These are phyloP conservation scores for Orchesella cincta DNA, from an alignment of 1,140 invertebrate species.

Conservation along the genomic window DNA sequence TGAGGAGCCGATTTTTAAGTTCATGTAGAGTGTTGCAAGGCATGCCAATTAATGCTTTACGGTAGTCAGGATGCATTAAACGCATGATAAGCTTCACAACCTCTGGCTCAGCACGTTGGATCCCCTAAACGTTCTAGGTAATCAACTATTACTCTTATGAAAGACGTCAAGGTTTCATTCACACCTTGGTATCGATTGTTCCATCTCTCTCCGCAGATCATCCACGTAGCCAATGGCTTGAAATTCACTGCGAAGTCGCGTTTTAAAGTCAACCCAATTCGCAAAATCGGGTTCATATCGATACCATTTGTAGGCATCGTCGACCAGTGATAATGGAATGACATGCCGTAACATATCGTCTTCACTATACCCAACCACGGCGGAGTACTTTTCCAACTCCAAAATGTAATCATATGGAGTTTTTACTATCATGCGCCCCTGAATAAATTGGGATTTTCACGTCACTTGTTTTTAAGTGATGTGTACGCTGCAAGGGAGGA, in stretches of 20 bases:
- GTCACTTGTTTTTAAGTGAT: slow-evolving; percentile 33
- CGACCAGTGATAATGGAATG: slow-evolving; percentile 19
- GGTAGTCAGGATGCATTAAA: slow-evolving; percentile 31
- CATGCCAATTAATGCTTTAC: slow-evolving; percentile 1
- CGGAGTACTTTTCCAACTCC: slow-evolving; percentile 28
- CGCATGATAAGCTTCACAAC: background rate
- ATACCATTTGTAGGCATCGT: slow-evolving; percentile 29
- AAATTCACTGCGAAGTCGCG: slow-evolving; percentile 27
- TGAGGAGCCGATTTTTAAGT: too few species aligned
- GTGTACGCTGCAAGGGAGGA: background rate
- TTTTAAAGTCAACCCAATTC: slow-evolving; percentile 15
- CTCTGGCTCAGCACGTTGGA: background rate
- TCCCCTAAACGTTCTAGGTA: slow-evolving; percentile 15
- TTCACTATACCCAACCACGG: background rate
- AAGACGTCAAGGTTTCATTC: slow-evolving; percentile 29
- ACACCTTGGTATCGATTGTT: slow-evolving; percentile 28
- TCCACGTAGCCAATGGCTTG: slow-evolving; percentile 17
- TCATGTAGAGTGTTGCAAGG: too few species aligned
- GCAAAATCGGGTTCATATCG: background rate
- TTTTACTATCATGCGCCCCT: slow-evolving; percentile 22
- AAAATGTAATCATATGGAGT: slow-evolving; percentile 8
- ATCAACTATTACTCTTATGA: slow-evolving; percentile 35
- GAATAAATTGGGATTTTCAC: slow-evolving; percentile 28
- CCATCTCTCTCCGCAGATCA: slow-evolving; percentile 24
- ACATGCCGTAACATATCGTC: slow-evolving; percentile 8